Evolutionary conservation across 2,113 vertebrate species (phyloP).

Genomic region (Tragelaphus buxtoni): DNA sequence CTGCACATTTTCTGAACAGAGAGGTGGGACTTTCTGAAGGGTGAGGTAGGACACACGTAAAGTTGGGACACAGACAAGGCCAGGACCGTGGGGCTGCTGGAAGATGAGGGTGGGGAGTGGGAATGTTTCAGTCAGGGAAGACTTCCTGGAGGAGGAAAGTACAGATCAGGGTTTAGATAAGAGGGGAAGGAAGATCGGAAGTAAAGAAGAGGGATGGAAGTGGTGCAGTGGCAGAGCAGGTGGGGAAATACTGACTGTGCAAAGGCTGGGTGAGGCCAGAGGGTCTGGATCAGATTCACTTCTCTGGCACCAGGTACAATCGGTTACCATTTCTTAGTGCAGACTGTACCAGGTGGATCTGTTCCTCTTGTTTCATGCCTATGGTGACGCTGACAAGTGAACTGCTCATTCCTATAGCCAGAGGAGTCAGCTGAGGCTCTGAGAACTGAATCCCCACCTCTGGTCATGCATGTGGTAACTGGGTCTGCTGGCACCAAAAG

Average conservation of each 20-base stretch:
- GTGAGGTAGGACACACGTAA: background rate
- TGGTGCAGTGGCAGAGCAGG: background rate
- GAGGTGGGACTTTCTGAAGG: background rate
- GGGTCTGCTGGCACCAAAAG: background rate
- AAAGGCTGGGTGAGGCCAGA: background rate
- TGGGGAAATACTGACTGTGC: background rate
- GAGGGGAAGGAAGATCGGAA: background rate
- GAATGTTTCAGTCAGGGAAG: background rate
- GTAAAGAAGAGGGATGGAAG: background rate
- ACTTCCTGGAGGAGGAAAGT: conserved; percentile 23
- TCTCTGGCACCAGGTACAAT: background rate
- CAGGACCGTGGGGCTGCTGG: background rate
- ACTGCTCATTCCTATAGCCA: background rate
- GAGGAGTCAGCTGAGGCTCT: background rate
- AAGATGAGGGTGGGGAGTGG: background rate
- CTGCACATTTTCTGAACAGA: background rate
- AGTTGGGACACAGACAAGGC: background rate
- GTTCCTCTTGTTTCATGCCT: background rate
- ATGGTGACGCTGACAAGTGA: background rate
- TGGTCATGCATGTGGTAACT: background rate
- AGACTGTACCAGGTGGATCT: background rate
- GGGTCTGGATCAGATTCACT: background rate
- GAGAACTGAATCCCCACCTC: background rate
- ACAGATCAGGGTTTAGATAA: background rate
- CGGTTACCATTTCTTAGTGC: background rate